These are phyloP conservation scores for Chaenodraco wilsoni DNA, from an alignment of 2,797 vertebrate species.

Conservation along the genomic window DNA sequence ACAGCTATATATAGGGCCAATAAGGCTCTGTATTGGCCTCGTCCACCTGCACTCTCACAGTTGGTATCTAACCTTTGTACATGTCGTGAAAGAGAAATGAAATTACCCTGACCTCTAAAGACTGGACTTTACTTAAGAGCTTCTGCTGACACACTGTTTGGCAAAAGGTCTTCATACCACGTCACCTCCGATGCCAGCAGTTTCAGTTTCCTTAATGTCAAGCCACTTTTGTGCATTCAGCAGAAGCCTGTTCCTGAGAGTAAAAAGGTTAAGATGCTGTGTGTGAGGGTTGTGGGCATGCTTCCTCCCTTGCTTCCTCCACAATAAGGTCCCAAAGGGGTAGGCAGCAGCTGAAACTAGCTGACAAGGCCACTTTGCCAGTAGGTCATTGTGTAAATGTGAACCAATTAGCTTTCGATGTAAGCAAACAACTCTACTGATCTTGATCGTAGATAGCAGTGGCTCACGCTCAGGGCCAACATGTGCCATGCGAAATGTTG, in stretches of 20 bases:
- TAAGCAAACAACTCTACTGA: constrained; percentile 62
- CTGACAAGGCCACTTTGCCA: constrained; percentile 77
- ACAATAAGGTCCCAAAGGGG: constrained; percentile 50
- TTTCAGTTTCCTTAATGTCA: constrained; percentile 84
- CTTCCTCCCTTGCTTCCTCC: constrained; percentile 61
- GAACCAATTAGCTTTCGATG: constrained; percentile 79
- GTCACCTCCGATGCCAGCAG: constrained; percentile 70
- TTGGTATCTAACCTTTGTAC: constrained; percentile 63
- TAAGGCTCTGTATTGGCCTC: constrained; percentile 20
- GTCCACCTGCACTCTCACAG: constrained; percentile 37
- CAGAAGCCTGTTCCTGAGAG: constrained; percentile 76
- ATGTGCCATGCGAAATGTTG: constrained; percentile 59
- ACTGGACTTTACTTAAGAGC: constrained; percentile 56
- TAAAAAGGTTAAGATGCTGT: constrained; percentile 84
- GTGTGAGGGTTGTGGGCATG: constrained; percentile 68
- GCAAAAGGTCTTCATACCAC: constrained; percentile 77
- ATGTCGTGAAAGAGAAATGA: constrained; percentile 49
- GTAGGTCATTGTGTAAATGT: constrained; percentile 79
- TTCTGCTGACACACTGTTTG: constrained; percentile 69
- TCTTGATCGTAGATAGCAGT: constrained; percentile 48
- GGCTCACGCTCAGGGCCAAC: constrained; percentile 32
- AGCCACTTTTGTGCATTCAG: constrained; percentile 84
- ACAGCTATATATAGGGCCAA: neutral
- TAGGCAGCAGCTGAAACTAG: constrained; percentile 64
- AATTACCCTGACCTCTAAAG: constrained; percentile 64